Base-by-base conservation (phyloP, 2,797 vertebrate genomes). In the Sebastes oblongus region DNA sequence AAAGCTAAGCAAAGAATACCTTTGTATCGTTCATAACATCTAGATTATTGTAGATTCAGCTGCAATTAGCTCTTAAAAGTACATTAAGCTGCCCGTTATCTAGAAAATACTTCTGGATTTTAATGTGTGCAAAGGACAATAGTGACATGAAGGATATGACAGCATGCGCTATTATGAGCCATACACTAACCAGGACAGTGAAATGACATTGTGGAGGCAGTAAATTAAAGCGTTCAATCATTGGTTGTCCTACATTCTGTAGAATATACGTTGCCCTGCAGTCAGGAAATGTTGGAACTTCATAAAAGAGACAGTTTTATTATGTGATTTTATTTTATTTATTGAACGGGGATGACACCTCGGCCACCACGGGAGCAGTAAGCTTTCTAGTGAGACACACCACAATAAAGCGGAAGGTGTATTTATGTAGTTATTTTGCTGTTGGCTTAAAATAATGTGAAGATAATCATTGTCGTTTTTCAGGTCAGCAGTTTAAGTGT, bases 171-270 rank as follows among this genome's bases (percentile, higher is more conserved):
- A 29, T 62, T 75, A 29, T 29, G 4, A 32, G 24, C 30, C 22
- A 0, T 6, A 20, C 34, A 54, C 39, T 24, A 66, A 52, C 60
- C 9, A 13, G 56, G 65, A 61, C 60, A n/a, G 12, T 54, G 36
- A 61, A 46, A 50, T 52, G 42, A 66, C 64, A 60, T 64, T 5
- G 11, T 71, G 50, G 27, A 78, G 65, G 75, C 64, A 65, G n/a
- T 59, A 42, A 72, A 34, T 39, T 62, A 34, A 66, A 72, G 34
- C 39, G 4, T 66, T 58, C 58, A 75, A 20, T 68, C 65, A 58
- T 5, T 72, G 78, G 60, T 30, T 65, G 72, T 71, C 84, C 78
- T 65, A 74, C 72, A 79, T 77, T 30, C 59, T 39, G 60, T 24
- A 27, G 25, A 42, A n/a, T 24, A 11, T 46, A 68, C 27, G 2